Conservation (phyloP, 1,140 invertebrate genomes). For the Trinorchestia longiramus region DNA sequence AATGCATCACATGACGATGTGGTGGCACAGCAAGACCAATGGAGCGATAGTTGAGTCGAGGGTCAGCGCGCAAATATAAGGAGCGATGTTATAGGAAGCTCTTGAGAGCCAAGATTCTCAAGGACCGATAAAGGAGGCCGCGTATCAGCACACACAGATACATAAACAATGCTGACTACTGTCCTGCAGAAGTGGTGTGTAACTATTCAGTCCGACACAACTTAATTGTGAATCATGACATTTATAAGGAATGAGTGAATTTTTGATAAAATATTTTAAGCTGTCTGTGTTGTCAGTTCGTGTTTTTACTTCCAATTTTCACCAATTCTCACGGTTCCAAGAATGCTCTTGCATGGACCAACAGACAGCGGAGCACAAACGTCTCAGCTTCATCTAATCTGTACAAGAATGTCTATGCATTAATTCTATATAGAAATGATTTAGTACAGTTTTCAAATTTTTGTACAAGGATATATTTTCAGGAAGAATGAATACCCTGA, state of each 20-base stretch:
- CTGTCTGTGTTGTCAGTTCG: neutral
- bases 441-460: neutral
- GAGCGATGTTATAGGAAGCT: slow-evolving; percentile 26
- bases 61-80: neutral
- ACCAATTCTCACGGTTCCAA: neutral
- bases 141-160: neutral
- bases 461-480: neutral
- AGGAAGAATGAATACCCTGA: neutral
- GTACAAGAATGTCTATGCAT: neutral
- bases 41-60: neutral
- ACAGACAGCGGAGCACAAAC: neutral
- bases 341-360: neutral
- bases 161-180: neutral
- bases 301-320: neutral
- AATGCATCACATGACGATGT: neutral
- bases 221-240: too few relatives aligned
- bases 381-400: neutral
- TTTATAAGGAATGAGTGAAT: neutral
- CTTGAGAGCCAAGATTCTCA: neutral
- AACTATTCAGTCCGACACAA: neutral
- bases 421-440: neutral
- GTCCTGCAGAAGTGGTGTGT: neutral
- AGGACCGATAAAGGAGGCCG: slow-evolving; percentile 25
- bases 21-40: neutral
- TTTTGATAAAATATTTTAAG: neutral